phyloP scores from a whole-genome alignment of 1,140 invertebrate species.

The Popillia japonica region DNA sequence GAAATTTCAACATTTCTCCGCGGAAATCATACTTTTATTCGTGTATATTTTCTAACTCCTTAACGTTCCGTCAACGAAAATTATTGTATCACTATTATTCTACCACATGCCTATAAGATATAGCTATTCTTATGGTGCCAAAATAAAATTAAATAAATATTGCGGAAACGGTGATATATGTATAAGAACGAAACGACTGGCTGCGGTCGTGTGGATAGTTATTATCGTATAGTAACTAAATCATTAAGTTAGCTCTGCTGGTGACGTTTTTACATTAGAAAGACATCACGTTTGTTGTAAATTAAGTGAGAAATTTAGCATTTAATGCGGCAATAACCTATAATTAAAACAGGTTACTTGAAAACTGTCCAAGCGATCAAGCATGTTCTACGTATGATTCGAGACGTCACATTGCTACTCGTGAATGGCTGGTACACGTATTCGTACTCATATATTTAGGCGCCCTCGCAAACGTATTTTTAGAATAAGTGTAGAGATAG shows the following conservation, averaged over 20 bases:
- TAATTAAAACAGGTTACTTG: constrained; percentile 11
- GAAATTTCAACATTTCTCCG: too few species aligned
- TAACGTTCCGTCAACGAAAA: too few species aligned
- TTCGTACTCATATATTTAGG: not conserved
- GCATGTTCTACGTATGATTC: not conserved
- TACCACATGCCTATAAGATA: not conserved
- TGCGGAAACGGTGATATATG: not conserved
- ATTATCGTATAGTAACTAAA: not conserved
- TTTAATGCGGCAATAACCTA: constrained; percentile 15
- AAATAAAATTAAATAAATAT: not conserved
- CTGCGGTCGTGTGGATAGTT: not conserved
- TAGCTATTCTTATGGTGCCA: not conserved
- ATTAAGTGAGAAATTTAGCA: constrained; percentile 6
- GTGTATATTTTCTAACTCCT: too few species aligned
- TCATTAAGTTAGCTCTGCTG: not conserved
- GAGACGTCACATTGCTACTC: not conserved
- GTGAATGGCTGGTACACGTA: not conserved
- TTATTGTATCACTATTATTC: too few species aligned
- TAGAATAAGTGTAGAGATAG: not conserved
- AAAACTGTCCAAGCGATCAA: constrained; percentile 14
- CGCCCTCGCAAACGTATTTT: not conserved
- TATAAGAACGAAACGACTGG: not conserved
- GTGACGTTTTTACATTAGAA: constrained; percentile 15
- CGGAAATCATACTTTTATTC: too few species aligned
- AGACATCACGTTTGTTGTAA: constrained; percentile 10